Conservation (phyloP, 2,797 vertebrate genomes). For the Myotis vivesi region DNA sequence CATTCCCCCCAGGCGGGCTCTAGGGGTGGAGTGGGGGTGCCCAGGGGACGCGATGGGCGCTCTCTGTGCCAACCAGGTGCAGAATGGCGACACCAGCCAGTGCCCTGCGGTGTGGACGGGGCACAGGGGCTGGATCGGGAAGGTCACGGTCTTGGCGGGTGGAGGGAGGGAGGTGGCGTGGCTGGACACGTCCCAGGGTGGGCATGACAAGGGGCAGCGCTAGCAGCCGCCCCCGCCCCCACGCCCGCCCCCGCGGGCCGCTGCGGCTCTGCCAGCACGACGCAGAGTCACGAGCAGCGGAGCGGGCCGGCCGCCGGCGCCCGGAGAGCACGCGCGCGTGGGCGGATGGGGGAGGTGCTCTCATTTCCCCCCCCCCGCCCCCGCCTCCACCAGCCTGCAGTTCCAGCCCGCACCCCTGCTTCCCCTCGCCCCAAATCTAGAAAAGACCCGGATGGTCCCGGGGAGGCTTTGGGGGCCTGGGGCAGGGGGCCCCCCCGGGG, state of each 20-base stretch:
- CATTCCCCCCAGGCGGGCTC: not conserved
- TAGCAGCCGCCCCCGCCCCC: not conserved
- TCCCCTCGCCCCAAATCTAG: not conserved
- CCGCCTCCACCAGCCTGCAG: not conserved
- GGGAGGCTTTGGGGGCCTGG: not conserved
- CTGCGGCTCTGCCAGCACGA: conserved; percentile 68
- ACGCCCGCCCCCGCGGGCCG: not conserved
- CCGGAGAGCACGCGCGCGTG: conserved; percentile 38
- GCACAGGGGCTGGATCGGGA: not conserved
- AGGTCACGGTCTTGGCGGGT: not conserved
- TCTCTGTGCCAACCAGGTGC: not conserved
- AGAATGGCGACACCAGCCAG: not conserved
- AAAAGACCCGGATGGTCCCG: accelerated
- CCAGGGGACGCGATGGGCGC: not conserved
- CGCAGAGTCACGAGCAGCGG: conserved; percentile 72
- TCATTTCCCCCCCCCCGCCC: not conserved
- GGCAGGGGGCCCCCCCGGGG: not conserved
- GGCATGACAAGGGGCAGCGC: not conserved
- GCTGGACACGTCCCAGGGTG: not conserved
- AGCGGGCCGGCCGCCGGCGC: conserved; percentile 43
- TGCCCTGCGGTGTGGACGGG: not conserved
- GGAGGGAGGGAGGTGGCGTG: not conserved
- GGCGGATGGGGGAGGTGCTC: not conserved
- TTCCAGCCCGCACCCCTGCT: not conserved
- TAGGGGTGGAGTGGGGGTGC: not conserved